phyloP scores from a whole-genome alignment of 2,797 vertebrate genomes.

The Lates japonicus region DNA sequence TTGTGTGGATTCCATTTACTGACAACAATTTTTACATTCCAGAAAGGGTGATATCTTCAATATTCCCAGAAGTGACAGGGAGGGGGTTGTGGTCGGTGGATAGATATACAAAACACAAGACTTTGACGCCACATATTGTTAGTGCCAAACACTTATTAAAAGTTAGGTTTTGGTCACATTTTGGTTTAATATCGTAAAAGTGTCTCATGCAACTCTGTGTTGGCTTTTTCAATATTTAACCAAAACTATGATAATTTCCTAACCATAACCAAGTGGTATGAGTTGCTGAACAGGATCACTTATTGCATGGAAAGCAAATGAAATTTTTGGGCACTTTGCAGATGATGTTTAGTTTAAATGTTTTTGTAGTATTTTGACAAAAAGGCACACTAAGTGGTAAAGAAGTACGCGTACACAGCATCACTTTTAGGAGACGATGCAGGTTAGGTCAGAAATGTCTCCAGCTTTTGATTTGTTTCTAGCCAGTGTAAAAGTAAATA shows the following conservation, averaged over 20 bases:
- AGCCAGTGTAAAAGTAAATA: conserved; percentile 15
- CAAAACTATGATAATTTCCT: neutral
- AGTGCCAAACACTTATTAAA: neutral
- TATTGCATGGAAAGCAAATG: neutral
- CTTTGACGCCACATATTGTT: neutral
- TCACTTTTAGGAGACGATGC: neutral
- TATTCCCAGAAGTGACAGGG: neutral
- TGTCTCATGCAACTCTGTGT: neutral
- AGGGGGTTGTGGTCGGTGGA: neutral
- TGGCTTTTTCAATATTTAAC: neutral
- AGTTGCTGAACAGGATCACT: neutral
- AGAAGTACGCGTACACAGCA: neutral
- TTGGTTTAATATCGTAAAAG: neutral
- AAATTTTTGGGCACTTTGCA: neutral
- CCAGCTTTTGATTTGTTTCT: conserved; percentile 8
- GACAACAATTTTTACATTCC: conserved; percentile 20
- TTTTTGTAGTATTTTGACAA: neutral
- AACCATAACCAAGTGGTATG: neutral
- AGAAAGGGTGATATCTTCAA: conserved; percentile 30
- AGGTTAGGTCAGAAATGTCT: neutral
- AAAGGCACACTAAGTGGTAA: neutral
- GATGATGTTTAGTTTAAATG: neutral
- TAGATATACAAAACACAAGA: conserved; percentile 2
- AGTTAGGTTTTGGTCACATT: neutral
- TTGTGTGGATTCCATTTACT: conserved; percentile 30